A percentile compares a stretch with the other conserved stretches of the same genome.
Conservation (phyloP, 2,113 vertebrate genomes). For the Myxocyprinus asiaticus region DNA sequence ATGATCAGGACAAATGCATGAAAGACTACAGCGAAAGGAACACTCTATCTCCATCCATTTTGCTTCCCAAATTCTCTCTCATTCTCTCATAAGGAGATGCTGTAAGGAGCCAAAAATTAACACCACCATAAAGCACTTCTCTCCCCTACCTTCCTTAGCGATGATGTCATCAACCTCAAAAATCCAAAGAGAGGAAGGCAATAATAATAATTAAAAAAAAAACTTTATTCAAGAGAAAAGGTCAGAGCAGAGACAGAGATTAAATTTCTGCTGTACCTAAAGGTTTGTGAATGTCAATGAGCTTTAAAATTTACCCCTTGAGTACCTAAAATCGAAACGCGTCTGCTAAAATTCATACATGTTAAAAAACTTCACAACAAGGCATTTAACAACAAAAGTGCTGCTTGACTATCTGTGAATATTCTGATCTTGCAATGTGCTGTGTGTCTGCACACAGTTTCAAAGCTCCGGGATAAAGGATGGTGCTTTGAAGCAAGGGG, state of each 20-base stretch:
- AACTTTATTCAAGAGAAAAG: neutral
- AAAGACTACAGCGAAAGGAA: too few species aligned
- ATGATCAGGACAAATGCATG: too few species aligned
- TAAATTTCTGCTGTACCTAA: constrained; percentile 9
- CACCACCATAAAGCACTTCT: constrained; percentile 27
- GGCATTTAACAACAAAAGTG: neutral
- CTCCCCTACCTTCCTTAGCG: constrained; percentile 26
- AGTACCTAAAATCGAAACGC: constrained; percentile 2
- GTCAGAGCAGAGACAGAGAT: constrained; percentile 29
- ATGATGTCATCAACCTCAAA: constrained; percentile 45
- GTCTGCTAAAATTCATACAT: neutral
- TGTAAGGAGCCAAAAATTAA: constrained; percentile 38
- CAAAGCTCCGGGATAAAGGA: neutral
- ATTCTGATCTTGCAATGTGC: neutral
- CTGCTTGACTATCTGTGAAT: neutral
- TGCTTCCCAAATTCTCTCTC: neutral
- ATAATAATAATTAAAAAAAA: constrained; percentile 12
- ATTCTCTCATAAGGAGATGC: neutral
- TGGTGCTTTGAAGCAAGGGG: too few species aligned
- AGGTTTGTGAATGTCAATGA: constrained; percentile 4
- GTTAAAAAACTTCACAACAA: neutral
- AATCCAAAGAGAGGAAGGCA: neutral
- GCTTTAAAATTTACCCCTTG: neutral
- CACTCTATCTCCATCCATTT: neutral
- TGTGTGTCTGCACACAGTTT: neutral